A percentile compares a stretch with the other conserved stretches of the same genome.
Evolutionary conservation across 1,140 invertebrate species (phyloP).

Genomic region (Drosophila persimilis): DNA sequence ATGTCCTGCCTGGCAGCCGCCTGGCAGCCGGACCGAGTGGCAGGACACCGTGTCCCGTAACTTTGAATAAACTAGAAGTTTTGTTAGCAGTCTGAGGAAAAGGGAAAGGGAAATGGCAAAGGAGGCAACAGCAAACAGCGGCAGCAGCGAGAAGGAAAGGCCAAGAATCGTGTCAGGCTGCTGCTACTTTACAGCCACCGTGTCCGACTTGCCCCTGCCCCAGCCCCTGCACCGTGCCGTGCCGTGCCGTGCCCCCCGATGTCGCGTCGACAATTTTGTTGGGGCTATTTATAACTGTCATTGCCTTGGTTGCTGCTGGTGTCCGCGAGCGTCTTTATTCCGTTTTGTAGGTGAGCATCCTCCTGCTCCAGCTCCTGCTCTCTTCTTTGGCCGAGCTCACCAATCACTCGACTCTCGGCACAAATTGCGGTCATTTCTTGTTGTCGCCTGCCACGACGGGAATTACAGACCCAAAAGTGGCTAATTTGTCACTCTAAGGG

Average conservation of each 20-base stretch:
- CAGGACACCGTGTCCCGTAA: constrained; percentile 38
- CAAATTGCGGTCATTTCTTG: constrained; percentile 81
- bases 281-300: constrained; percentile 78
- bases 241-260: constrained; percentile 1
- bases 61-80: constrained; percentile 79
- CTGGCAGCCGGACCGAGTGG: constrained; percentile 9
- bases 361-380: too few species aligned
- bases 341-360: constrained; percentile 48
- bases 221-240: neutral
- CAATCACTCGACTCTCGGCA: constrained; percentile 70
- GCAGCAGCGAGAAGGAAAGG: constrained; percentile 13
- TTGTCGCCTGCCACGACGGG: constrained; percentile 66
- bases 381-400: constrained; percentile 36
- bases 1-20: constrained; percentile 47
- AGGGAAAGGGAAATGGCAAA: constrained; percentile 21
- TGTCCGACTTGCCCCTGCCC: neutral
- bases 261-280: constrained; percentile 70
- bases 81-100: constrained; percentile 37
- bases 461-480: constrained; percentile 67
- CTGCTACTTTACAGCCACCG: constrained; percentile 17
- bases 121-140: constrained; percentile 23
- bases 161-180: constrained; percentile 57
- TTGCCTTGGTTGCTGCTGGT: constrained; percentile 29
- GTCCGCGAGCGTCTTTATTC: constrained; percentile 59
- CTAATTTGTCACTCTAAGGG: constrained; percentile 71